A percentile compares a stretch with the other conserved stretches of the same genome.
Evolutionary conservation across 2,888 invertebrate species (phyloP).

Genomic region (Papilio elwesi): DNA sequence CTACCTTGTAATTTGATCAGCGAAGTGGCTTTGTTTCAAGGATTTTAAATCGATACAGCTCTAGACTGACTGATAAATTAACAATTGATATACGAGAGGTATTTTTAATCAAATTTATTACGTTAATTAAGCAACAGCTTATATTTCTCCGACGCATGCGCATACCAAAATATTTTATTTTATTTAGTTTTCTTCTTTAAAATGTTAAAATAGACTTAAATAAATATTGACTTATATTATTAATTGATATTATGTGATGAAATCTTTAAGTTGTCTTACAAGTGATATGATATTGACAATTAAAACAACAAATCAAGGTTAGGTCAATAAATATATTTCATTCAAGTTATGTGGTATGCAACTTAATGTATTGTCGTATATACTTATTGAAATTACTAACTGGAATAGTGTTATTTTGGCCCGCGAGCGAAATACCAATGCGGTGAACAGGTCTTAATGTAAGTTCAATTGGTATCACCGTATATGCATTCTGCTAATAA

Average conservation of each 20-base stretch:
- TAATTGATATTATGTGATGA: not conserved
- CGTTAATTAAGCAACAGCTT: not conserved
- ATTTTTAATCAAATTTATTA: not conserved
- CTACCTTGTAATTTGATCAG: not conserved
- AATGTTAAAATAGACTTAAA: not conserved
- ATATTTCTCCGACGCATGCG: not conserved
- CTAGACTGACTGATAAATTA: not conserved
- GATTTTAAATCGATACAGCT: not conserved
- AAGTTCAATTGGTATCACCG: conserved; percentile 2
- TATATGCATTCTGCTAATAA: no score
- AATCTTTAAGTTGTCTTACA: not conserved
- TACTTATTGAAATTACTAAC: not conserved
- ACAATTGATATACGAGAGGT: not conserved
- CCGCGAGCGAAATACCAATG: conserved; percentile 14
- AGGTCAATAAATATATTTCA: conserved; percentile 28
- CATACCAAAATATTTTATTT: not conserved
- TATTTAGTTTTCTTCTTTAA: no score
- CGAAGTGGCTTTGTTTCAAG: conserved; percentile 5
- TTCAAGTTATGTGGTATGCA: conserved; percentile 34
- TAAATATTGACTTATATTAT: not conserved
- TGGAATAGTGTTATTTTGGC: conserved; percentile 25
- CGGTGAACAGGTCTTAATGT: conserved; percentile 24
- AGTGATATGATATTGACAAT: conserved; percentile 19
- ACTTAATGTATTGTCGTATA: conserved; percentile 24
- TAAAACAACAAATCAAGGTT: conserved; percentile 22